Evolutionary conservation across 2,113 vertebrate species (phyloP), one percentile per base, ranked within the genome.

Genomic region (Dasyprocta punctata): DNA sequence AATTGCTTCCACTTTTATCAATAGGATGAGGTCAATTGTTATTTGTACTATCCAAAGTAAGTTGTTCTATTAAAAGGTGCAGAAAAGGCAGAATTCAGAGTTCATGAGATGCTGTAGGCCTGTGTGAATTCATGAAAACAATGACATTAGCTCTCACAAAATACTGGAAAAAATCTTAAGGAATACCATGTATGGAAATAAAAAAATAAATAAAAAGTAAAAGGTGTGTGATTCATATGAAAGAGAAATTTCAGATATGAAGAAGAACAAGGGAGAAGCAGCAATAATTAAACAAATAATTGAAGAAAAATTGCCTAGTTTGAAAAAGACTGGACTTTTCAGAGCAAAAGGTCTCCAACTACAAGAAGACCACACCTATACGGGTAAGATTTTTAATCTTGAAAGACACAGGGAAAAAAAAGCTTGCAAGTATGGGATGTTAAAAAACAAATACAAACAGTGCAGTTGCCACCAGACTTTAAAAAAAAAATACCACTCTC

Each of bases 351-450:
- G 10, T 63, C 36, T 86, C 47, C 58, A 82, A 49, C 3, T 65
- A 75, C 11, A 78, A 89, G 47, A 44, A 82, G 75, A 56, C 9
- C 24, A 91, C 17, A 54, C 24, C 10, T 89, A 30, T 56, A 30
- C n/a, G 65, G 44, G 44, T 71, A 87, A 61, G 87, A 61, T 87
- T 49, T 90, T 86, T 33, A 78, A 94, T 63, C 30, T 88, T 75
- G 49, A 94, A 89, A 86, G 77, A 71, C n/a, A n/a, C 49, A 69
- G 71, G 52, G 19, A 83, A 12, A 91, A 88, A 88, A 95, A 56
- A 49, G 65, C 8, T 90, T 86, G 65, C 2, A 69, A 7, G 4
- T 10, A 78, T 49, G 20, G 20, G 78, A 44, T 1, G 4, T 44
- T 92, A 90, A 87, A 92, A 89, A 95, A 33, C 36, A 69, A 69